These are phyloP conservation scores for Chrysolina oricalcia DNA, from an alignment of 2,888 invertebrate species.

Conservation along the genomic window DNA sequence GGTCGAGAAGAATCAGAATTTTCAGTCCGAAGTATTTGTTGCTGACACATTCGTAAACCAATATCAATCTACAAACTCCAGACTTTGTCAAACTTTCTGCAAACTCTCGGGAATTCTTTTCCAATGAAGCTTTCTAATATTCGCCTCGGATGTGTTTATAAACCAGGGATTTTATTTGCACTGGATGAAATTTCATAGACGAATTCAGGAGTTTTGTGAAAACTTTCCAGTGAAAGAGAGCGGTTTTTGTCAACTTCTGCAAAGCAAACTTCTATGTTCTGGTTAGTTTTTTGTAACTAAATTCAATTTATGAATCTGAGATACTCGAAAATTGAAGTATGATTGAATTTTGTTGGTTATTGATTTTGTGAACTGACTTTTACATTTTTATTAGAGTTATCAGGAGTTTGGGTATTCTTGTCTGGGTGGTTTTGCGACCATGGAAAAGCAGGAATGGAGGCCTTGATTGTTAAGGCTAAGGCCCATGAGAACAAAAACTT, in stretches of 20 bases:
- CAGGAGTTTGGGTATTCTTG: too few relatives aligned
- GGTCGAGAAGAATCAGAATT: not conserved
- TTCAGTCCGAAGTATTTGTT: not conserved
- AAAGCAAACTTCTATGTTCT: not conserved
- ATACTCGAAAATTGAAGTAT: too few relatives aligned
- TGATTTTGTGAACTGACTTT: too few relatives aligned
- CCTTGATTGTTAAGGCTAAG: too few relatives aligned
- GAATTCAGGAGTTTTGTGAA: not conserved
- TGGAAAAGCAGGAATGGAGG: too few relatives aligned
- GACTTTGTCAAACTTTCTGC: not conserved
- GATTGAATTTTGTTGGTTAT: too few relatives aligned
- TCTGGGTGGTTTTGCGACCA: too few relatives aligned
- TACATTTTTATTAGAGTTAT: too few relatives aligned
- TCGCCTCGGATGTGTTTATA: not conserved
- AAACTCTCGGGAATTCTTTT: not conserved
- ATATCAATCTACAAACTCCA: not conserved
- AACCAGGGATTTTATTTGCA: not conserved
- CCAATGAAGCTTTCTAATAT: constrained; percentile 2
- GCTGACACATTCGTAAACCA: not conserved
- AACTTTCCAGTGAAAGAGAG: not conserved
- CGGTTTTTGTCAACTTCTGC: not conserved
- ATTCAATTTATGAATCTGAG: too few relatives aligned
- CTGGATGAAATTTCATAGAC: constrained; percentile 1
- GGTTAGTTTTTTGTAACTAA: not conserved
- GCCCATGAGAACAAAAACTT: too few relatives aligned